These are phyloP conservation scores for Chydorus sphaericus DNA, from an alignment of 2,888 invertebrate genomes.

Conservation along the genomic window DNA sequence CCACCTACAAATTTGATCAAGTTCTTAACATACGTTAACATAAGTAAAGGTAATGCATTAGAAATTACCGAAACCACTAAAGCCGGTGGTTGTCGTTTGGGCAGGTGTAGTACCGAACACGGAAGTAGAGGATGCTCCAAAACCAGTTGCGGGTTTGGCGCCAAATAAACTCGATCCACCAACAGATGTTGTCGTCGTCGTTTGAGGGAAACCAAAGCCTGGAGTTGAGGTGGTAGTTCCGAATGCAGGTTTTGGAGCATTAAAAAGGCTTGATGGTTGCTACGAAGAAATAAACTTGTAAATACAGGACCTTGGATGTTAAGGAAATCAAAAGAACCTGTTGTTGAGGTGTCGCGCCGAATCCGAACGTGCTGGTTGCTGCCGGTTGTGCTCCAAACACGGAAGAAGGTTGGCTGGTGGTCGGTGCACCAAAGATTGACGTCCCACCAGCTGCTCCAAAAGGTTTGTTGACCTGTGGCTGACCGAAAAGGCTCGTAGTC, in stretches of 20 bases:
- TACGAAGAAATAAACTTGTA: not conserved
- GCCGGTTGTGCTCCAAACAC: slow-evolving; percentile 35
- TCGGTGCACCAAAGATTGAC: slow-evolving; percentile 1
- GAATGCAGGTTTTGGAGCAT: slow-evolving; percentile 37
- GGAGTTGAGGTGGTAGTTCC: slow-evolving; percentile 36
- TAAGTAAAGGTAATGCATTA: slow-evolving; percentile 22
- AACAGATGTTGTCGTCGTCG: slow-evolving; percentile 22
- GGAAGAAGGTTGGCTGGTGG: slow-evolving; percentile 21
- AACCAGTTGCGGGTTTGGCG: slow-evolving; percentile 20
- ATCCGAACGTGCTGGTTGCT: slow-evolving; percentile 26
- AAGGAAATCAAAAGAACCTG: not conserved
- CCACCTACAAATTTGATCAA: slow-evolving; percentile 22
- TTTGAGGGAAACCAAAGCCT: slow-evolving; percentile 30
- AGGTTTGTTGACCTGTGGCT: slow-evolving; percentile 24
- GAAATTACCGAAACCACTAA: slow-evolving; percentile 38
- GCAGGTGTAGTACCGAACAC: slow-evolving; percentile 15
- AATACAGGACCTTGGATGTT: not conserved
- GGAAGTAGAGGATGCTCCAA: slow-evolving; percentile 19
- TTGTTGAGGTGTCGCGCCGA: slow-evolving; percentile 28
- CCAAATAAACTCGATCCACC: slow-evolving; percentile 29
- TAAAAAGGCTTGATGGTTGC: slow-evolving; percentile 5
- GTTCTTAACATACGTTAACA: slow-evolving; percentile 24
- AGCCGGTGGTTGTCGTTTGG: slow-evolving; percentile 29
- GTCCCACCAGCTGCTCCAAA: slow-evolving; percentile 13
- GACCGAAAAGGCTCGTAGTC: slow-evolving; percentile 30